Evolutionary conservation across 2,113 vertebrate species (phyloP), one percentile per base, ranked within the genome.

Genomic region (Phoxinus phoxinus): DNA sequence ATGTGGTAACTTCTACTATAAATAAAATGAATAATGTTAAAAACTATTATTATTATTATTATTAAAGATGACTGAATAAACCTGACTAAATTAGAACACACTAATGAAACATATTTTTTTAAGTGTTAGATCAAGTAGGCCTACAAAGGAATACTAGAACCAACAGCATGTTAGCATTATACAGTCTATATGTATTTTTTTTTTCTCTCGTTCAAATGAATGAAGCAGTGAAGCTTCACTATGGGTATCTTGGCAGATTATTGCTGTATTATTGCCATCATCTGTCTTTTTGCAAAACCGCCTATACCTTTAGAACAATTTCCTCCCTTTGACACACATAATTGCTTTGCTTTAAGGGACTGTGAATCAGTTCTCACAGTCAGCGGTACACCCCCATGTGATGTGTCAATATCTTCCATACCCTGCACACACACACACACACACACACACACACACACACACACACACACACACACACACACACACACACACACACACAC

Each of bases 351-450:
- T 56, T 79, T 41, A 25, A 79, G 25, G 32, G 56, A 17, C 32
- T 9, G 30, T 75, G 77, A 61, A 79, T 61, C 56, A 81, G 78
- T 67, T 15, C 2, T 67, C 41, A 10, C 23, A 27, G 77, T 80
- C 77, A 46, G 58, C 58, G 63, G 37, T 19, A 80, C n/a, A 4
- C 35, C 58, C 56, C 58, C 56, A 63, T 61, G 37, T 27, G 37
- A 63, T 46, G 8, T 63, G 35, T 80, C 58, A 63, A 80, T 27
- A 63, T 15, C 35, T 44, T 63, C 58, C 58, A 44, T 44, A 61
- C 13, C 35, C 9, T 72, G 23, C 35, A 72, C 35, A 74, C 25
- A 48, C 44, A 46, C 10, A 46, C 35, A 37, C 6, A 7, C 41
- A 41, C 41, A 41, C 41, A 41, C 41, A 41, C 41, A 9, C 41